Percentiles rank a stretch among this genome's conserved stretches.
Evolutionary conservation across 2,888 invertebrate species (phyloP).

Genomic region (Drosophila histrio): DNA sequence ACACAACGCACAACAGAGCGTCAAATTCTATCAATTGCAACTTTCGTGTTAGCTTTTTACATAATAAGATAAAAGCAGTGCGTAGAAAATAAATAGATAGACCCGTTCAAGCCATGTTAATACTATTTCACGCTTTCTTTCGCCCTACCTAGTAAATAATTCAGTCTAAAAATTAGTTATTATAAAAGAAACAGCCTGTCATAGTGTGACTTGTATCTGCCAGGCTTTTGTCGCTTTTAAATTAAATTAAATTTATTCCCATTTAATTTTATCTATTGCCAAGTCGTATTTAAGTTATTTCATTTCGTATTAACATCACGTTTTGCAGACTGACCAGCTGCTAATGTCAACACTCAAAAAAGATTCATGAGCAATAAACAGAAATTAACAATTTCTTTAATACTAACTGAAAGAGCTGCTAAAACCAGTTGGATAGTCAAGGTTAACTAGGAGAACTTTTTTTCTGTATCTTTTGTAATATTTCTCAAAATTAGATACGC

Average conservation of each 20-base stretch:
- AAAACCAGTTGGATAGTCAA: neutral
- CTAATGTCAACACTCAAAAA: neutral
- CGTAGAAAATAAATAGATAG: neutral
- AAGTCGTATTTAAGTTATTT: neutral
- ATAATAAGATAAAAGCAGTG: neutral
- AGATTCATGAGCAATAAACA: neutral
- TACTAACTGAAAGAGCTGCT: neutral
- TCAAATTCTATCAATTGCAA: too few species aligned
- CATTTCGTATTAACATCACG: slow-evolving; percentile 4
- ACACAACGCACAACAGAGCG: too few species aligned
- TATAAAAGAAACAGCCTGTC: neutral
- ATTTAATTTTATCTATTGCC: neutral
- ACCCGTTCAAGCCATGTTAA: neutral
- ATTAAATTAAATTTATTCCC: neutral
- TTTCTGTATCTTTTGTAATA: neutral
- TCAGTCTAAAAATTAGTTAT: neutral
- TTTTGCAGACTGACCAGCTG: slow-evolving; percentile 5
- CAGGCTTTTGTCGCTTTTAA: neutral
- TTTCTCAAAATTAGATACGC: neutral
- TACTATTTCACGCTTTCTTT: neutral
- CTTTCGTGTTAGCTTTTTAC: neutral
- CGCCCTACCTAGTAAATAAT: neutral
- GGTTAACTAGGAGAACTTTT: neutral
- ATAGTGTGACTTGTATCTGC: neutral
- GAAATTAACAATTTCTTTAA: neutral